phyloP scores from a whole-genome alignment of 2,113 vertebrate species.

The Caretta caretta region DNA sequence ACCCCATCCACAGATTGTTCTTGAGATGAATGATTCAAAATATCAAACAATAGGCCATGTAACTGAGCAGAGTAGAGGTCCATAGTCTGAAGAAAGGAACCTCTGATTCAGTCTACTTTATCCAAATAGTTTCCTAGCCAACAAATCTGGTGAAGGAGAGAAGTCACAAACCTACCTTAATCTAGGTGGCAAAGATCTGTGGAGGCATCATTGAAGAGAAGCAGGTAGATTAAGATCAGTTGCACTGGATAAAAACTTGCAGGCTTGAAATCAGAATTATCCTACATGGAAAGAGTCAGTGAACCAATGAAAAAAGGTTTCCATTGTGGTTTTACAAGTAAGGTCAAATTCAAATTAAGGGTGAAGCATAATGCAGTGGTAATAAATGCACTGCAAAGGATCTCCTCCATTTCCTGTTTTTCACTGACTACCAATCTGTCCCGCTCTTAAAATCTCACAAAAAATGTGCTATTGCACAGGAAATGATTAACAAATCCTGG shows the following conservation, averaged over 20 bases:
- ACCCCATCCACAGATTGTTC: not conserved
- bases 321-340: too few relatives aligned
- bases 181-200: slow-evolving; percentile 25
- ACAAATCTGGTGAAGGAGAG: not conserved
- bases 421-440: too few relatives aligned
- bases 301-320: too few relatives aligned
- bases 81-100: not conserved
- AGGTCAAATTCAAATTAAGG: too few relatives aligned
- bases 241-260: not conserved
- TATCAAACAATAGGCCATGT: slow-evolving; percentile 18
- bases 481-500: too few relatives aligned
- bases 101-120: slow-evolving; percentile 4
- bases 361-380: too few relatives aligned
- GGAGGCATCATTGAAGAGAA: slow-evolving; percentile 18
- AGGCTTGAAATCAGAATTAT: slow-evolving; percentile 26
- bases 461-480: too few relatives aligned
- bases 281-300: not conserved
- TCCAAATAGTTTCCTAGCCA: slow-evolving; percentile 9
- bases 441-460: too few relatives aligned
- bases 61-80: slow-evolving; percentile 13
- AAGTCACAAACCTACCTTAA: slow-evolving; percentile 22
- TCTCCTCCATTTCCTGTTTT: too few relatives aligned
- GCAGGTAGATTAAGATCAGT: slow-evolving; percentile 30
- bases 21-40: not conserved
- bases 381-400: too few relatives aligned